Conservation (phyloP, 2,797 vertebrate genomes). For the Parambassis ranga region DNA sequence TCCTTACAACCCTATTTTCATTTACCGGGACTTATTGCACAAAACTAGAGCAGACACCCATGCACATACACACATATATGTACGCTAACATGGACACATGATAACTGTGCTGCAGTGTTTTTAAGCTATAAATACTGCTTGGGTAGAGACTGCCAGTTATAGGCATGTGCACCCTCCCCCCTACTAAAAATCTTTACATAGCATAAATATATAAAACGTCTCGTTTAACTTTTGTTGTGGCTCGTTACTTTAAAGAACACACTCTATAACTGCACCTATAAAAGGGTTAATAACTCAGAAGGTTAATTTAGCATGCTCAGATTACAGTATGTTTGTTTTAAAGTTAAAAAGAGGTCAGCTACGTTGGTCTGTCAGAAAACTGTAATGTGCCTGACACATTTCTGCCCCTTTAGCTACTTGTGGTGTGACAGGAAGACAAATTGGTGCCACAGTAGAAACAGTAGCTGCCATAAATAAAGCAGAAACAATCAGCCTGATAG, state of each 20-base stretch:
- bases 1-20: constrained; percentile 3
- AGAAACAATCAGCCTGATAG: neutral
- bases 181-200: neutral
- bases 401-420: neutral
- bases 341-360: neutral
- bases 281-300: constrained; percentile 27
- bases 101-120: constrained; percentile 46
- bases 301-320: constrained; percentile 8
- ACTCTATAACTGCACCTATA: constrained; percentile 18
- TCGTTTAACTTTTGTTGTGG: constrained; percentile 28
- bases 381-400: neutral
- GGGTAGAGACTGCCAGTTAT: constrained; percentile 37
- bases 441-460: neutral
- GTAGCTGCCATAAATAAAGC: neutral
- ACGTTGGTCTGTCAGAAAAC: neutral
- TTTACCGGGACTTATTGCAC: constrained; percentile 31
- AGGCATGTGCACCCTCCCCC: constrained; percentile 12
- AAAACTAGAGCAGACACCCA: constrained; percentile 43
- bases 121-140: constrained; percentile 61
- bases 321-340: constrained; percentile 1
- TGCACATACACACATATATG: constrained; percentile 10
- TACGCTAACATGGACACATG: constrained; percentile 43
- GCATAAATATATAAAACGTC: constrained; percentile 17
- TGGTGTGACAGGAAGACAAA: neutral
- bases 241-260: constrained; percentile 44